Evolutionary conservation across 30 jellyfish, hydroid and myxozoan species (phyloP), one percentile per base, ranked within the genome.

Genomic region (Chrysaora quinquecirrha): DNA sequence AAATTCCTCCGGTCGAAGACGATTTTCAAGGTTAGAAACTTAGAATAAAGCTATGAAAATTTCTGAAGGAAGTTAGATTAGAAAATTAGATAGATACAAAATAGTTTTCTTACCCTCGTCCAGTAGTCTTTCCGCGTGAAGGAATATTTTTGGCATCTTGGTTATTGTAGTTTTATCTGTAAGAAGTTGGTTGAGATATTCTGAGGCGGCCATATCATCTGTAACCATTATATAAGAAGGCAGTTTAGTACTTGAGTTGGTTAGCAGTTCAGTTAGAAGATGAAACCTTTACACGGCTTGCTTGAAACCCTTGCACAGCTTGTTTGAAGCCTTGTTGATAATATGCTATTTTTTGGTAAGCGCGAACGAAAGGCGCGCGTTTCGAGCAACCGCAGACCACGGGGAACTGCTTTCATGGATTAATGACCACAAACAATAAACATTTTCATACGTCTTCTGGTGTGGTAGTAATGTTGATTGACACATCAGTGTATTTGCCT

Each of bases 191-290:
- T 94, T 87, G 60, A 94, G 93, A 89, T 94, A 94, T 63, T 94
- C 99, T 19, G 99, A 79, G 50, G 99, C 99, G 23, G 96, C 87
- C 94, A 94, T 81, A 50, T 94, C 99, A 74, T 94, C 94, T 16
- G 85, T 89, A 71, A 94, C 99, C 99, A 94, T 94, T 75, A 73
- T n/a, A n/a, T n/a, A n/a, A n/a, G n/a, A n/a, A n/a, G n/a, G n/a
- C n/a, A n/a, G n/a, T n/a, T 68, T 82, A 70, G 65, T 82, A 82
- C 21, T 48, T 29, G 64, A 25, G 33, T 68, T 30, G 71, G 92
- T 71, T 67, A 82, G 84, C 74, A 48, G 35, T 49, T 71, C 77
- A 24, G 84, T 82, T 82, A 76, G 73, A 69, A 46, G 85, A 64
- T 52, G 58, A 69, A 25, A 52, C 6, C 54, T 6, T 14, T 38